Conservation (phyloP, 2,888 invertebrate species). For the Octodonta nipae region DNA sequence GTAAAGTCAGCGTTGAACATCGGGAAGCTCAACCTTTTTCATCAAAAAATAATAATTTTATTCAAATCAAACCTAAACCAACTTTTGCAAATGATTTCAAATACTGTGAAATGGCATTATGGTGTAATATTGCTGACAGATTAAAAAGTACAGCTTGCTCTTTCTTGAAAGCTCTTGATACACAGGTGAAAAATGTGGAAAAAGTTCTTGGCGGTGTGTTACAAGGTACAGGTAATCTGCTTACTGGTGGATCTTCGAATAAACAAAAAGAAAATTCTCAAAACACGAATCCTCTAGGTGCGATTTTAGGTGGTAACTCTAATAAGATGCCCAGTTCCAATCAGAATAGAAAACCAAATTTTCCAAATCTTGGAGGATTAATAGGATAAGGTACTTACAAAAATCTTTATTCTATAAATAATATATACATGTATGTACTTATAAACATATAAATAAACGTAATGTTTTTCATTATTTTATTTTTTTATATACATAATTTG, state of each 20-base stretch:
- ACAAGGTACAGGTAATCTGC: constrained; percentile 6
- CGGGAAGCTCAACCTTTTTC: constrained; percentile 33
- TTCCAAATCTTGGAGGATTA: no score
- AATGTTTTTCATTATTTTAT: constrained; percentile 15
- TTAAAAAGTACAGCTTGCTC: constrained; percentile 43
- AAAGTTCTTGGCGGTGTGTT: constrained; percentile 7
- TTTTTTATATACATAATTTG: constrained; percentile 31
- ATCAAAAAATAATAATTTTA: constrained; percentile 37
- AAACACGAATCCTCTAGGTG: constrained; percentile 2
- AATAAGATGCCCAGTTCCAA: no score
- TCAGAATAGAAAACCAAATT: no score
- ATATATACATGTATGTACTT: background rate
- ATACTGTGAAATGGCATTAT: constrained; percentile 55
- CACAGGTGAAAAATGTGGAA: constrained; percentile 15
- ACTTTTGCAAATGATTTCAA: constrained; percentile 38
- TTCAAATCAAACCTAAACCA: constrained; percentile 41
- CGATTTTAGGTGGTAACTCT: background rate
- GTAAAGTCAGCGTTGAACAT: constrained; percentile 31
- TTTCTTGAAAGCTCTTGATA: constrained; percentile 25
- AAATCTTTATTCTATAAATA: no score
- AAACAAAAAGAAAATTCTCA: background rate
- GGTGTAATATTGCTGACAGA: constrained; percentile 49
- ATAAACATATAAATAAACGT: constrained; percentile 2
- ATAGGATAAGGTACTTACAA: no score
- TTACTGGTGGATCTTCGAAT: no score